Evolutionary conservation across 2,113 vertebrate species (phyloP), one percentile per base, ranked within the genome.

Genomic region (Acrocephalus arundinaceus): DNA sequence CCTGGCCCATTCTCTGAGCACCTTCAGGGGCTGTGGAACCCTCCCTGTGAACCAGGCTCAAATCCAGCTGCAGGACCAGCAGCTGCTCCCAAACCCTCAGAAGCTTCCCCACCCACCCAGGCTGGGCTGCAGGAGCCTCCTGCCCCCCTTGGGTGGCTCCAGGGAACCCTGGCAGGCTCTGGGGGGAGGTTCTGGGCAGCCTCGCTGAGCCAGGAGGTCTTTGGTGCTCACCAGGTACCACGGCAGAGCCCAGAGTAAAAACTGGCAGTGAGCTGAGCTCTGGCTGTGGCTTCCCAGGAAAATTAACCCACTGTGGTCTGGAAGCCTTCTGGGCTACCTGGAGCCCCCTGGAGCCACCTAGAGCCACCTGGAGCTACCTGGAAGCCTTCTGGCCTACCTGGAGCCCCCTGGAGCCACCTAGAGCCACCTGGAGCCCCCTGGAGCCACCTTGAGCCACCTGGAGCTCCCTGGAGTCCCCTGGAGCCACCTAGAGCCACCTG

Each of bases 191-290:
- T 24, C 68, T 46, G 54, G 59, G 35, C 0, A 6, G 21, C 19
- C 54, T 57, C 0, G 0, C n/a, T 3, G 1, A 54, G 72, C 72
- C 72, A 86, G 67, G 24, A 75, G 30, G 19, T 31, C 54, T 66
- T 52, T 0, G 4, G 25, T 57, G 46, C 33, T 61, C 83, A 61
- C 30, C 45, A 72, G 71, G 52, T 1, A 5, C 61, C 70, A 49
- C 0, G 0, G 71, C 1, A 0, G 14, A 2, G 41, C 0, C 0
- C 9, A 57, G 11, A 66, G 25, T 7, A 51, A 65, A 80, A 92
- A 31, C 58, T 63, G 52, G 39, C 33, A 59, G 19, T 35, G 58
- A 78, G 49, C 48, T 15, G 49, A 83, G 75, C 30, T 75, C 66
- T 63, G 55, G 13, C 20, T 71, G 48, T n/a, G 45, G 14, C 33